Percentiles rank a stretch among this genome's conserved stretches.
These are phyloP conservation scores for Megaceryle torquata DNA, from an alignment of 2,113 vertebrate genomes.

Conservation along the genomic window DNA sequence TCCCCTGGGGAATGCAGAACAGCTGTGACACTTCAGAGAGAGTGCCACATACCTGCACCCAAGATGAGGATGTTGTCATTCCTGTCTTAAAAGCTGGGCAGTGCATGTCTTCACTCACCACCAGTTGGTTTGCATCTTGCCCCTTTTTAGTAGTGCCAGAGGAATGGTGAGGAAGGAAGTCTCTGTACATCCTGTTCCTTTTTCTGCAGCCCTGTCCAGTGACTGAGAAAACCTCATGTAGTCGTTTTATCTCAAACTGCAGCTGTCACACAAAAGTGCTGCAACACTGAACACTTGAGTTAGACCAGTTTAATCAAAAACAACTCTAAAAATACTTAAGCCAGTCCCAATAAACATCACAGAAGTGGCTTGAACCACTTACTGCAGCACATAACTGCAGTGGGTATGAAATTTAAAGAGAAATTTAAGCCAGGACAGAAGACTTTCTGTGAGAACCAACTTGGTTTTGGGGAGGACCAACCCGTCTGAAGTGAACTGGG, in stretches of 20 bases:
- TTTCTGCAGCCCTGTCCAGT: background rate
- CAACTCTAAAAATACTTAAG: background rate
- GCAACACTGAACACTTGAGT: background rate
- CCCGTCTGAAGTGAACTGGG: background rate
- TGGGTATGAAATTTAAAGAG: background rate
- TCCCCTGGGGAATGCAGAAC: constrained; percentile 17
- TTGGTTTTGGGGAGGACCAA: background rate
- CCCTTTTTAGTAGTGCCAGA: constrained; percentile 43
- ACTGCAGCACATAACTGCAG: background rate
- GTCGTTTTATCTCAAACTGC: background rate
- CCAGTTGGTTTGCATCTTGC: background rate
- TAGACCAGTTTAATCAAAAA: background rate
- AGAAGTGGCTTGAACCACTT: background rate
- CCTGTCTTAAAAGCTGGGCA: background rate
- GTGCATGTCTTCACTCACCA: background rate
- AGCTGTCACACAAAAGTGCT: background rate
- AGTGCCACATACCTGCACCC: constrained; percentile 21
- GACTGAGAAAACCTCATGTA: background rate
- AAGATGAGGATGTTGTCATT: constrained; percentile 43
- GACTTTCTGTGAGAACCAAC: background rate
- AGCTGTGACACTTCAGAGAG: constrained; percentile 32
- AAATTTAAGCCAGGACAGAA: background rate
- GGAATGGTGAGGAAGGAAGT: constrained; percentile 64
- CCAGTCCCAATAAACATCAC: background rate
- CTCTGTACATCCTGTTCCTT: constrained; percentile 43